Evolutionary conservation across 2,888 invertebrate genomes (phyloP), one percentile per base, ranked within the genome.

Genomic region (Chorisops tibialis): DNA sequence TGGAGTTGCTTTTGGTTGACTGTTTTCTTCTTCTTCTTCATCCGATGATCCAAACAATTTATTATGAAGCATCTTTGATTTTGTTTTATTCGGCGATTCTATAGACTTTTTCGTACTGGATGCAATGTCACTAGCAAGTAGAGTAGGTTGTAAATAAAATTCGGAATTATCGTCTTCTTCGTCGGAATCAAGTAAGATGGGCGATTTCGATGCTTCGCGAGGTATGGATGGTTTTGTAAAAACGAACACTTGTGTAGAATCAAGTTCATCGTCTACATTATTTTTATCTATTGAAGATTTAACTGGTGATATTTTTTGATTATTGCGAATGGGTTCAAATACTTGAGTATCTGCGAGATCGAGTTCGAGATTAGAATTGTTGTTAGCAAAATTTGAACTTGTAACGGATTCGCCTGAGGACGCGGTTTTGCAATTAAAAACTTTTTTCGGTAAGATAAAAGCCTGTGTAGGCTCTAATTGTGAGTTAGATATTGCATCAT

Each of bases 11-110:
- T n/a, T n/a, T 5, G n/a, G 43, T 16, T 16, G 11, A 16, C 16
- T n/a, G 14, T 14, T 47, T 16, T 24, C 35, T 11, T 49, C 39
- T 1, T 49, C 50, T 1, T 60, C 50, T 38, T 59, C 59, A 60
- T 60, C 60, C 9, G 49, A 48, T 1, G 60, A 60, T 12, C 50
- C 60, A 30, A 60, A 60, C 4, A 60, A n/a, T 41, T 41, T 50
- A 60, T 60, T 60, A 14, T 30, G 3, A 1, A 7, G 12, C 16
- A 4, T 39, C 2, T 11, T 12, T 12, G 22, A 7, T 2, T 49
- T 41, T 7, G 21, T 56, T 56, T 56, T 56, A 12, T 30, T 45
- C n/a, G 18, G 6, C 4, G 41, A 9, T n/a, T 21, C 22, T 22
- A 6, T 16, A 9, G 35, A 4, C 30, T 30, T 30, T 19, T 51